Evolutionary conservation across 2,888 invertebrate species (phyloP).

Genomic region (Drosophila prolongata): DNA sequence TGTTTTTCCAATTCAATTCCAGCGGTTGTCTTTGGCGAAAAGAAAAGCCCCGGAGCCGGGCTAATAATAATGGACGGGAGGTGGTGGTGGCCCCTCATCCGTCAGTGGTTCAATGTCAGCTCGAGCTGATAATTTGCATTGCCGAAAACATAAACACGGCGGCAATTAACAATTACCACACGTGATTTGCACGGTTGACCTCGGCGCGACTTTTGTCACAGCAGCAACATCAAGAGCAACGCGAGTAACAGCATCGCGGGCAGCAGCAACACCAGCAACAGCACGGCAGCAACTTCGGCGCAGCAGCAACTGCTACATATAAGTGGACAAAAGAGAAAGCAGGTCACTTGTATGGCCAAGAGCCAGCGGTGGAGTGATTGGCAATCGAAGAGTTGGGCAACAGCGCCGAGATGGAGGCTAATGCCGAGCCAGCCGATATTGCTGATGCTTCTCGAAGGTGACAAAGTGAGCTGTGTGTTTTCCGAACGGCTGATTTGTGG

Average conservation of each 20-base stretch:
- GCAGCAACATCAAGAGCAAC: conserved; percentile 40
- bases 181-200: conserved; percentile 66
- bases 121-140: conserved; percentile 33
- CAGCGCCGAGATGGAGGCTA: conserved; percentile 21
- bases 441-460: conserved; percentile 69
- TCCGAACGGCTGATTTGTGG: conserved; percentile 31
- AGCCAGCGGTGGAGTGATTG: conserved; percentile 65
- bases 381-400: conserved; percentile 61
- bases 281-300: conserved; percentile 1
- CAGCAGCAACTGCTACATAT: conserved; percentile 51
- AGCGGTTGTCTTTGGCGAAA: conserved; percentile 46
- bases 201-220: conserved; percentile 42
- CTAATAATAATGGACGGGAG: not conserved
- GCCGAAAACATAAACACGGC: conserved; percentile 47
- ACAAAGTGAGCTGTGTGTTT: conserved; percentile 53
- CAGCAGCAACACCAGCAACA: conserved; percentile 11
- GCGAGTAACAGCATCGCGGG: conserved; percentile 34
- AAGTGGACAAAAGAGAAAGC: conserved; percentile 82
- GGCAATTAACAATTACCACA: conserved; percentile 61
- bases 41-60: conserved; percentile 28
- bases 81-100: not conserved
- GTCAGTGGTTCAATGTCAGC: conserved; percentile 48
- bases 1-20: conserved; percentile 67
- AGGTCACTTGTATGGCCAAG: conserved; percentile 83
- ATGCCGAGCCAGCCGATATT: conserved; percentile 5